Conservation (phyloP, 2,888 invertebrate genomes). For the Lomographa bimaculata region DNA sequence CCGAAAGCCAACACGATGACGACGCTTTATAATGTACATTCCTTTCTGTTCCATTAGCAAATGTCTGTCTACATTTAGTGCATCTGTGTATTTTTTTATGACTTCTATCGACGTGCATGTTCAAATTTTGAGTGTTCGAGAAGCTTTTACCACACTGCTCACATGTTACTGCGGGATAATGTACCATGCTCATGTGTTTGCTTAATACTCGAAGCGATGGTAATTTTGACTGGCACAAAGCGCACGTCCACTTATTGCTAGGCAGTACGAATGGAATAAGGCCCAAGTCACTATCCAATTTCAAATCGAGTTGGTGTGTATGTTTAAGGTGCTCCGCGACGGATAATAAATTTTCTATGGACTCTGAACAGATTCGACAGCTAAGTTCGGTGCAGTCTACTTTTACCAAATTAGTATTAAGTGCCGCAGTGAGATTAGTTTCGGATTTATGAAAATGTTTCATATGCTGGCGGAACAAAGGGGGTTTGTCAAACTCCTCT, state of each 20-base stretch:
- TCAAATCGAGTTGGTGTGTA: slow-evolving; percentile 37
- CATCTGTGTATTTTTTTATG: slow-evolving; percentile 19
- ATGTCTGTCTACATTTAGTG: slow-evolving; percentile 16
- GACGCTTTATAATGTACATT: slow-evolving; percentile 12
- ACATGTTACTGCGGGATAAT: slow-evolving; percentile 35
- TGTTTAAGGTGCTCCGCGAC: slow-evolving; percentile 45
- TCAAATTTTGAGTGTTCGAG: slow-evolving; percentile 6
- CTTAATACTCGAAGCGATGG: slow-evolving; percentile 27
- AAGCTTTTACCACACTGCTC: slow-evolving; percentile 27
- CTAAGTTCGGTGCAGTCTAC: slow-evolving; percentile 57
- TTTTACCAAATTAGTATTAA: slow-evolving; percentile 32
- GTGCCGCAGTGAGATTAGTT: neutral
- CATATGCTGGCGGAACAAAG: slow-evolving; percentile 56
- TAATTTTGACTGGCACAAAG: slow-evolving; percentile 18
- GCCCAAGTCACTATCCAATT: slow-evolving; percentile 17
- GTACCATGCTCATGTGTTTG: slow-evolving; percentile 33
- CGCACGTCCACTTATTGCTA: slow-evolving; percentile 16
- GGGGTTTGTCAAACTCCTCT: slow-evolving; percentile 56
- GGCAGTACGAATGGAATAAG: slow-evolving; percentile 18
- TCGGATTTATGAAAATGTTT: slow-evolving; percentile 44
- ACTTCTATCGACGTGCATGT: slow-evolving; percentile 4
- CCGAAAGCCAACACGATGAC: slow-evolving; percentile 19
- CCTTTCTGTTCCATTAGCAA: slow-evolving; percentile 12
- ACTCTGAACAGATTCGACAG: slow-evolving; percentile 49
- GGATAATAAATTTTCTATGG: slow-evolving; percentile 36